A percentile compares a stretch with the other conserved stretches of the same genome.
phyloP scores from a whole-genome alignment of 2,113 vertebrate genomes.

The Myotis yumanensis region DNA sequence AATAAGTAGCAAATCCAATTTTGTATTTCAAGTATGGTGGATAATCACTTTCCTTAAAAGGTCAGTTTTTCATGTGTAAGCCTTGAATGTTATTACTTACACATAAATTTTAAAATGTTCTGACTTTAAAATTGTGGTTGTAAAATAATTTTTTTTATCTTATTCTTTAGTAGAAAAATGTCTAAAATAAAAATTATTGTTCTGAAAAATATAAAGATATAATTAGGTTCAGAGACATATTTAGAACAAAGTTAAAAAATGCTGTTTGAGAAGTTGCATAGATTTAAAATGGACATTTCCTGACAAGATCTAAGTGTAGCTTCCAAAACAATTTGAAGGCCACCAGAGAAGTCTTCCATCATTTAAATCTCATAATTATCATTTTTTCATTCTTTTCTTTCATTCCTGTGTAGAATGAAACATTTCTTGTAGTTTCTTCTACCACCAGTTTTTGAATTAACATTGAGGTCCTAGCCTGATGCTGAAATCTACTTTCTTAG shows the following conservation, averaged over 20 bases:
- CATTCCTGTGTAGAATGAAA: neutral
- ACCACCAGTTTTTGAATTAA: neutral
- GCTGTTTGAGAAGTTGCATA: neutral
- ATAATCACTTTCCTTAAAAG: neutral
- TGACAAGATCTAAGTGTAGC: neutral
- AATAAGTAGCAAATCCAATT: neutral
- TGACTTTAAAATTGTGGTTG: neutral
- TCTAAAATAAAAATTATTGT: slow-evolving; percentile 37
- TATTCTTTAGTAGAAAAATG: neutral
- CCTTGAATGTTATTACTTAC: neutral
- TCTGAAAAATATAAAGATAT: neutral
- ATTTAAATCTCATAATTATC: neutral
- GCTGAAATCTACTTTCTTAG: neutral
- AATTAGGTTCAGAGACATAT: neutral
- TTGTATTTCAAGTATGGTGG: neutral
- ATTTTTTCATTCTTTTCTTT: neutral
- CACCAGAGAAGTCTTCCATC: neutral
- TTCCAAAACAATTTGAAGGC: neutral
- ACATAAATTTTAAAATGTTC: neutral
- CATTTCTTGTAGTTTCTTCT: neutral
- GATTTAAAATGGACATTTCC: neutral
- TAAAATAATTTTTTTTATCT: neutral
- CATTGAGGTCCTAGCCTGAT: neutral
- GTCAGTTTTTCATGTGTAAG: neutral
- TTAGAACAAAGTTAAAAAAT: slow-evolving; percentile 22